Conservation (phyloP, 1,140 invertebrate species). For the Procambarus virginalis region DNA sequence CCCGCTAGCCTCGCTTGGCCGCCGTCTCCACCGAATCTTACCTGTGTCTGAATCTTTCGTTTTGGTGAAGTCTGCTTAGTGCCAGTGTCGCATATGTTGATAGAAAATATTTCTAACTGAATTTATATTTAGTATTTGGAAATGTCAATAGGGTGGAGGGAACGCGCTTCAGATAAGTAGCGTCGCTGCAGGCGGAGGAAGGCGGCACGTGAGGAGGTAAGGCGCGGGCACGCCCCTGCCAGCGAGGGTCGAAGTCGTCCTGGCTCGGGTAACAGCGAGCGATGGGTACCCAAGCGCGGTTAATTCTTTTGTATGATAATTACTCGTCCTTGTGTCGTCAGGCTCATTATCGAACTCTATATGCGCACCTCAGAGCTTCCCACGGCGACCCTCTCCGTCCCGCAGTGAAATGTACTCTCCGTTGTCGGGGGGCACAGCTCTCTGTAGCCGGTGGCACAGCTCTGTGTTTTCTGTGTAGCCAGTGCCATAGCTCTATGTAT, state of each 20-base stretch:
- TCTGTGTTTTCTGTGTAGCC: too few relatives aligned
- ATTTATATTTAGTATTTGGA: neutral
- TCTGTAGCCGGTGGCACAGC: too few relatives aligned
- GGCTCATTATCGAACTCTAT: neutral
- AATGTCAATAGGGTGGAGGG: too few relatives aligned
- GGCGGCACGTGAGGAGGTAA: neutral
- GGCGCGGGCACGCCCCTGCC: neutral
- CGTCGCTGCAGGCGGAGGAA: too few relatives aligned
- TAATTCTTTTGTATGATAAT: conserved; percentile 33
- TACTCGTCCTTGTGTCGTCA: conserved; percentile 15
- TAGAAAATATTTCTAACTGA: neutral
- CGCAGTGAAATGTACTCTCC: too few relatives aligned
- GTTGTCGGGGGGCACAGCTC: too few relatives aligned
- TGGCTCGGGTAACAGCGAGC: neutral
- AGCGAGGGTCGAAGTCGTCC: neutral
- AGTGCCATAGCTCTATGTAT: too few relatives aligned
- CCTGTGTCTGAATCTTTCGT: neutral
- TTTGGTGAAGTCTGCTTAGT: neutral
- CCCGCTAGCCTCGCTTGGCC: neutral
- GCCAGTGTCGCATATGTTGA: neutral
- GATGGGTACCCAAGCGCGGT: neutral
- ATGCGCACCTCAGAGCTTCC: too few relatives aligned
- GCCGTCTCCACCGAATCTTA: neutral
- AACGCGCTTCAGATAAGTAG: neutral
- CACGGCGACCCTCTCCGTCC: too few relatives aligned